Percentiles rank a stretch among this genome's conserved stretches.
These are phyloP conservation scores for Platalea minor DNA, from an alignment of 2,797 vertebrate genomes.

Conservation along the genomic window DNA sequence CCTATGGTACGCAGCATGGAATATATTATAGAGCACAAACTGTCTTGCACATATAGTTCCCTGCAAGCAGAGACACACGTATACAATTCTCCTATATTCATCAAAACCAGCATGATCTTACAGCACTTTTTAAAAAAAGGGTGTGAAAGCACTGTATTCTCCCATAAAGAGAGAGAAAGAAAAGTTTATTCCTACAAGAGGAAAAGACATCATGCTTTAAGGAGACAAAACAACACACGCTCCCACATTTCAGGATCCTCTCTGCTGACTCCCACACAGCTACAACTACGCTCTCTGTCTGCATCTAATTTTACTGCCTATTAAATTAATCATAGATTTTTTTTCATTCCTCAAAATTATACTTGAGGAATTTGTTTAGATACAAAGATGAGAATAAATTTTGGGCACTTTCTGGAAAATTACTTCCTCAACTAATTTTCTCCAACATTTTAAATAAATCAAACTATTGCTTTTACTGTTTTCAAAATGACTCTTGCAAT, in stretches of 20 bases:
- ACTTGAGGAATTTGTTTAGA: background rate
- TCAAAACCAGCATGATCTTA: background rate
- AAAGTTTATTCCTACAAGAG: background rate
- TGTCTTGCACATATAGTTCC: background rate
- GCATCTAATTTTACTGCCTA: conserved; percentile 1
- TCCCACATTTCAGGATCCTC: background rate
- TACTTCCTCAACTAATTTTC: background rate
- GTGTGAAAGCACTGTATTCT: background rate
- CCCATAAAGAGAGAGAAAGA: background rate
- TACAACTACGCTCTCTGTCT: background rate
- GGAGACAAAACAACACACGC: background rate
- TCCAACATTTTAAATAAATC: background rate
- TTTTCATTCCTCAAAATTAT: background rate
- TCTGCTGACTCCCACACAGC: background rate
- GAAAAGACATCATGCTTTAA: background rate
- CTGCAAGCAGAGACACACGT: background rate
- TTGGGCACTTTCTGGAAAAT: background rate
- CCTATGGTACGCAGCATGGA: background rate
- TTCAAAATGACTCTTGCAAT: background rate
- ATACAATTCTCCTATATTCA: background rate
- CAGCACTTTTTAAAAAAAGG: background rate
- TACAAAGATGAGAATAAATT: background rate
- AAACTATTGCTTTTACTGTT: background rate
- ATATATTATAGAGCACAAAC: background rate
- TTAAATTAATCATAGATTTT: background rate